phyloP scores from a whole-genome alignment of 2,888 invertebrate genomes.

The Pyralis farinalis region DNA sequence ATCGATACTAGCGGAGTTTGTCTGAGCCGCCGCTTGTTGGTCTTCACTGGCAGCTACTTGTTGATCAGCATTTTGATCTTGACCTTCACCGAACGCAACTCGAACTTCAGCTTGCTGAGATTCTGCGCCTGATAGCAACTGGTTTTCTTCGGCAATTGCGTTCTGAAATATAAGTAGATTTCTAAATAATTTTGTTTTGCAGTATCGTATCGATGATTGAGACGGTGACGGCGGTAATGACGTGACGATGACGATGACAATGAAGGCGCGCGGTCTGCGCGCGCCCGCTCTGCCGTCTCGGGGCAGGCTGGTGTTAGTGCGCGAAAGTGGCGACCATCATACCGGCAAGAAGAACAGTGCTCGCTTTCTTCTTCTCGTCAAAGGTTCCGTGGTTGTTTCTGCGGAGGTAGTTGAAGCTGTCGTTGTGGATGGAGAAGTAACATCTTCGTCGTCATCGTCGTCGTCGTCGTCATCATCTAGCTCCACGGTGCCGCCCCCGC shows the following conservation, averaged over 20 bases:
- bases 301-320: constrained; percentile 72
- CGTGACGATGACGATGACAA: constrained; percentile 42
- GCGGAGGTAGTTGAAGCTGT: constrained; percentile 22
- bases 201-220: constrained; percentile 13
- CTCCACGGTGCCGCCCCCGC: constrained; percentile 66
- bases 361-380: constrained; percentile 43
- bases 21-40: constrained; percentile 80
- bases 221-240: constrained; percentile 23
- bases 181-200: neutral
- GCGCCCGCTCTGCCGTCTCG: constrained; percentile 64
- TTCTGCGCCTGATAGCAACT: constrained; percentile 77
- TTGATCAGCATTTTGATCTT: constrained; percentile 28
- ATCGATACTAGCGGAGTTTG: constrained; percentile 83
- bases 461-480: constrained; percentile 75
- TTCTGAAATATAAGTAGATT: constrained; percentile 43
- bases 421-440: constrained; percentile 26
- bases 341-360: constrained; percentile 64
- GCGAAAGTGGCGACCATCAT: constrained; percentile 54
- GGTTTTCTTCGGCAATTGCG: constrained; percentile 68
- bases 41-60: constrained; percentile 45
- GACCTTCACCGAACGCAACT: constrained; percentile 76
- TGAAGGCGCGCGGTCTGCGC: constrained; percentile 58
- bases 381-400: constrained; percentile 18
- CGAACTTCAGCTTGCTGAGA: constrained; percentile 83
- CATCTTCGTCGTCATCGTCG: constrained; percentile 83